A percentile compares a stretch with the other conserved stretches of the same genome.
These are phyloP conservation scores for Alviniconcha strummeri DNA, from an alignment of 2,888 invertebrate genomes.

Conservation along the genomic window DNA sequence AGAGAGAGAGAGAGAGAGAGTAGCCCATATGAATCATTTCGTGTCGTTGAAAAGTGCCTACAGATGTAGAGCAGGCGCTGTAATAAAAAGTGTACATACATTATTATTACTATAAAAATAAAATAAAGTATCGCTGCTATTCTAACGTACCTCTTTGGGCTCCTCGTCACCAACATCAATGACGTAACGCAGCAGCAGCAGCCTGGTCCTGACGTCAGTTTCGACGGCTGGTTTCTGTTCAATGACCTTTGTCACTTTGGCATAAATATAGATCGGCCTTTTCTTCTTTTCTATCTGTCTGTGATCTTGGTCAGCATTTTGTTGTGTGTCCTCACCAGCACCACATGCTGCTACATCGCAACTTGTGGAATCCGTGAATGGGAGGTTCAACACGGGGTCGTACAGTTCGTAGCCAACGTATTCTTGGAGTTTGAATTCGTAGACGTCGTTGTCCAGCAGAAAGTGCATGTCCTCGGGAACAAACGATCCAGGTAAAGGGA, in stretches of 20 bases:
- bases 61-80: background rate
- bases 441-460: constrained; percentile 25
- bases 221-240: background rate
- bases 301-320: background rate
- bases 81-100: no score
- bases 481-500: constrained; percentile 23
- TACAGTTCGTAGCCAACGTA: constrained; percentile 27
- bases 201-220: background rate
- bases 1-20: background rate
- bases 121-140: no score
- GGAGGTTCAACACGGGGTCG: constrained; percentile 17
- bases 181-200: constrained; percentile 15
- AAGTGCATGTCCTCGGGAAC: constrained; percentile 22
- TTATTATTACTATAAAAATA: no score
- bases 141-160: background rate
- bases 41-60: background rate
- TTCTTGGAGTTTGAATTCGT: constrained; percentile 11
- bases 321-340: background rate
- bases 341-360: background rate
- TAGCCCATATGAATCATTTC: no score
- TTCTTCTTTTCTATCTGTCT: no score
- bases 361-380: background rate
- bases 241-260: background rate
- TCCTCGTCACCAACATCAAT: constrained; percentile 28
- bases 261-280: constrained; percentile 2